Percentiles rank a stretch among this genome's conserved stretches.
These are phyloP conservation scores for Formicarius rufipectus DNA, from an alignment of 2,113 vertebrate genomes.

Conservation along the genomic window DNA sequence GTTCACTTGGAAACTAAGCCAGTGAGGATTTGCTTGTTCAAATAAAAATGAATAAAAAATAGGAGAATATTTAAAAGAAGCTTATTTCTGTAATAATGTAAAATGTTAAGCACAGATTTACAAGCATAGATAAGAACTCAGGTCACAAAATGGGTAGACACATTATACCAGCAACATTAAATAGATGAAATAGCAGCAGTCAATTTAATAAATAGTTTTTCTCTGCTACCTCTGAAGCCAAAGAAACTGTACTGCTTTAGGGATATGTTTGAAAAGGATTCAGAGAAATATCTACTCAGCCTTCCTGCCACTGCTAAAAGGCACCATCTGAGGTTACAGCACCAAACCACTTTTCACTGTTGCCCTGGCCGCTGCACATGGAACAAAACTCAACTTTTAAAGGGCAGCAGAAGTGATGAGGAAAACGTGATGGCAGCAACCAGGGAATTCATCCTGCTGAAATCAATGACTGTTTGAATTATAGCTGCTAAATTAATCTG, in stretches of 20 bases:
- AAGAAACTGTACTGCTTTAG: neutral
- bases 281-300: neutral
- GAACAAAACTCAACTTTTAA: neutral
- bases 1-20: slow-evolving; percentile 8
- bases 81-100: slow-evolving; percentile 42
- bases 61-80: slow-evolving; percentile 42
- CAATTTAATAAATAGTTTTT: neutral
- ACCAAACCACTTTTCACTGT: neutral
- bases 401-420: neutral
- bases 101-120: slow-evolving; percentile 56
- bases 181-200: neutral
- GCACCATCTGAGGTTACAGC: neutral
- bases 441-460: neutral
- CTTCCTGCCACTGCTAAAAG: neutral
- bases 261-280: neutral
- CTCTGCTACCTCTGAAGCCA: neutral
- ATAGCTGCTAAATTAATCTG: neutral
- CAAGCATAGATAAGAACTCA: slow-evolving; percentile 19
- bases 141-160: neutral
- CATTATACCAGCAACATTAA: neutral
- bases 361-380: neutral
- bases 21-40: neutral
- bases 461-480: slow-evolving; percentile 17
- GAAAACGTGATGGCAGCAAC: neutral
- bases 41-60: slow-evolving; percentile 38